phyloP scores from a whole-genome alignment of 2,888 invertebrate species.

The Meandrusa payeni region DNA sequence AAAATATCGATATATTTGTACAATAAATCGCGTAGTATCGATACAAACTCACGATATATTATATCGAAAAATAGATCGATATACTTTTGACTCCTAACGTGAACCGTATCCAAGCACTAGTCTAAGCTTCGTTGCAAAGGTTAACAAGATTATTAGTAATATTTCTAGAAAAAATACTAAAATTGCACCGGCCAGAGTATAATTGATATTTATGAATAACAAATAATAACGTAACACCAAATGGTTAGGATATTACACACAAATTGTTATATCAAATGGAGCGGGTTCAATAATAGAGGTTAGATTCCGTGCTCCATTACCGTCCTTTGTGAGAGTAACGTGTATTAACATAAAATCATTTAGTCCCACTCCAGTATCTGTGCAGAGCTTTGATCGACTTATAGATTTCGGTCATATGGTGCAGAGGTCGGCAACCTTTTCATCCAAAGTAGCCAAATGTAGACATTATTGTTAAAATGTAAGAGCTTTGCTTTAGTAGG shows the following conservation, averaged over 20 bases:
- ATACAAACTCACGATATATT: too few relatives aligned
- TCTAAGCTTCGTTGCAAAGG: too few relatives aligned
- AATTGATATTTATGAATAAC: slow-evolving; percentile 8
- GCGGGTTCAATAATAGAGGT: slow-evolving; percentile 37
- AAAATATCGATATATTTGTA: too few relatives aligned
- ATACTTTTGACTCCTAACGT: too few relatives aligned
- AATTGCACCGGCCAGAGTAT: neutral
- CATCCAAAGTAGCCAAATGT: too few relatives aligned
- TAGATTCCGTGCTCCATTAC: slow-evolving; percentile 46
- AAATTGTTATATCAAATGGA: slow-evolving; percentile 34
- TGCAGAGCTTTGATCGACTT: slow-evolving; percentile 9
- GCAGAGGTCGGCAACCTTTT: too few relatives aligned
- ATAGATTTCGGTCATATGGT: slow-evolving; percentile 1
- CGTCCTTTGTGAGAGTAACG: slow-evolving; percentile 52
- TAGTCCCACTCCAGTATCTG: slow-evolving; percentile 36
- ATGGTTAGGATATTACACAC: slow-evolving; percentile 10
- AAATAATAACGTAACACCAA: slow-evolving; percentile 5
- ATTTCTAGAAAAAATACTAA: slow-evolving; percentile 4
- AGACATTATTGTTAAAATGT: too few relatives aligned
- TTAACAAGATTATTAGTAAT: too few relatives aligned
- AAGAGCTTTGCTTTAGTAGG: too few relatives aligned
- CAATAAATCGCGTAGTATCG: too few relatives aligned
- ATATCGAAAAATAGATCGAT: too few relatives aligned
- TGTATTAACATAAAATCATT: slow-evolving; percentile 54
- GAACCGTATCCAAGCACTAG: too few relatives aligned